Percentiles rank a stretch among this genome's conserved stretches.
These are phyloP conservation scores for Naso thynnoides DNA, from an alignment of 2,797 vertebrate species.

Conservation along the genomic window DNA sequence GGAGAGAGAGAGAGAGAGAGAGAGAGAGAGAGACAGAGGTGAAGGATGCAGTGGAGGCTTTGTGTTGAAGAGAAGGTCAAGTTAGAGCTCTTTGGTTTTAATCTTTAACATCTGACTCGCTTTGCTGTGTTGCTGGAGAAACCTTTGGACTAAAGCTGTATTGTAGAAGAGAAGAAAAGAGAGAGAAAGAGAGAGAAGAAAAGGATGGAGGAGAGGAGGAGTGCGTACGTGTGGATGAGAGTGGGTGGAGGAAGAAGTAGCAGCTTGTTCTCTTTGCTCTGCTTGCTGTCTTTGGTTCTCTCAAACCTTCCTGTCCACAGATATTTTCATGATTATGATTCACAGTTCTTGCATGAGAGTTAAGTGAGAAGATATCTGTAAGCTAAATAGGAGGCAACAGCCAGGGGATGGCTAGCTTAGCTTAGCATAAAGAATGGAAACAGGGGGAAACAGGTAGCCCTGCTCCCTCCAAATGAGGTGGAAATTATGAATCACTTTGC, in stretches of 20 bases:
- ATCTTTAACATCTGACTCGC: conserved; percentile 81
- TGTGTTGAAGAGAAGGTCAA: conserved; percentile 77
- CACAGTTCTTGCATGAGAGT: not conserved
- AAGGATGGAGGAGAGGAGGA: conserved; percentile 45
- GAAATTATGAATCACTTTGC: conserved; percentile 42
- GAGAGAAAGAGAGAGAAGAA: conserved; percentile 32
- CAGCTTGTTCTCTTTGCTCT: conserved; percentile 53
- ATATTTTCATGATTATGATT: not conserved
- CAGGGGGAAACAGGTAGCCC: not conserved
- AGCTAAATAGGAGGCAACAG: not conserved
- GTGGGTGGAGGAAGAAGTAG: conserved; percentile 62
- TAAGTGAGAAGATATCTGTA: not conserved
- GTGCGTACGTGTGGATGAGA: conserved; percentile 44
- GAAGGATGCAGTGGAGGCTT: conserved; percentile 56
- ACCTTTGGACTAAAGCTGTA: conserved; percentile 89
- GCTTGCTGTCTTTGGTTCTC: conserved; percentile 35
- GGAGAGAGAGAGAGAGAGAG: not conserved
- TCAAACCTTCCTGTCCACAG: not conserved
- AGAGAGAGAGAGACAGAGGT: conserved; percentile 9
- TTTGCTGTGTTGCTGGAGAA: conserved; percentile 81
- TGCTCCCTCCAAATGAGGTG: conserved; percentile 8
- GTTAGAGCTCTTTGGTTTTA: conserved; percentile 88
- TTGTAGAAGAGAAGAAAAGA: conserved; percentile 73
- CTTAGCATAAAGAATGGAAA: conserved; percentile 38
- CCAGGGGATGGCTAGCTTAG: not conserved